These are phyloP conservation scores for Megalonaias nervosa DNA, from an alignment of 1,140 invertebrate species.

Conservation along the genomic window DNA sequence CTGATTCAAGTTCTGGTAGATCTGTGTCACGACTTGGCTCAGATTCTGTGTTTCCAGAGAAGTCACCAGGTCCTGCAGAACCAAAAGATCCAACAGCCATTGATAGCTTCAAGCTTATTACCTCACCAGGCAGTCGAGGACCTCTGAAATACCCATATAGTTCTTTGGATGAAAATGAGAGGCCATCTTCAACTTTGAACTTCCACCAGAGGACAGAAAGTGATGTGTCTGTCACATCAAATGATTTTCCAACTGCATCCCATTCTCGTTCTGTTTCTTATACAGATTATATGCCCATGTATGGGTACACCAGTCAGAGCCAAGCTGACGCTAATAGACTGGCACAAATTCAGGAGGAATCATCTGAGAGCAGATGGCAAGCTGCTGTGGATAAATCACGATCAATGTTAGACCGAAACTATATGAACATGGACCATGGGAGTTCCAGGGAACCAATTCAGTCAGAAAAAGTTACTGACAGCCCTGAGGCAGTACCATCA, in stretches of 20 bases:
- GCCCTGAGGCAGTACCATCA: too few species aligned
- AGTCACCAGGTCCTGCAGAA: conserved; percentile 12
- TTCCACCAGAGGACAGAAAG: conserved; percentile 40
- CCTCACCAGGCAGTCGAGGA: conserved; percentile 39
- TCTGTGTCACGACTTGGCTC: conserved; percentile 28
- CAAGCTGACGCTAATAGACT: conserved; percentile 40
- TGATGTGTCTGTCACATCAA: conserved; percentile 28
- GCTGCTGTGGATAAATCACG: conserved; percentile 36
- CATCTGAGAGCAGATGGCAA: conserved; percentile 39
- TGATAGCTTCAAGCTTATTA: conserved; percentile 11
- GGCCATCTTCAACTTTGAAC: conserved; percentile 26
- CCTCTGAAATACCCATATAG: conserved; percentile 64
- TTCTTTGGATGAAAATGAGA: conserved; percentile 55
- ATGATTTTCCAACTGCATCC: conserved; percentile 4
- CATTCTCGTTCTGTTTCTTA: conserved; percentile 44
- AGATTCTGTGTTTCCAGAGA: conserved; percentile 42
- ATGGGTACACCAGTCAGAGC: conserved; percentile 16
- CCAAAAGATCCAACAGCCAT: not conserved
- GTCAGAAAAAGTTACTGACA: too few species aligned
- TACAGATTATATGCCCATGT: conserved; percentile 50
- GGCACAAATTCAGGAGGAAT: conserved; percentile 57
- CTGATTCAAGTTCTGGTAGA: conserved; percentile 14
- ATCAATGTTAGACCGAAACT: conserved; percentile 7
- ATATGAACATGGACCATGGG: too few species aligned
- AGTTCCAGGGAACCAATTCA: too few species aligned